These are phyloP conservation scores for Gymnodraco acuticeps DNA, from an alignment of 2,797 vertebrate genomes.

Conservation along the genomic window DNA sequence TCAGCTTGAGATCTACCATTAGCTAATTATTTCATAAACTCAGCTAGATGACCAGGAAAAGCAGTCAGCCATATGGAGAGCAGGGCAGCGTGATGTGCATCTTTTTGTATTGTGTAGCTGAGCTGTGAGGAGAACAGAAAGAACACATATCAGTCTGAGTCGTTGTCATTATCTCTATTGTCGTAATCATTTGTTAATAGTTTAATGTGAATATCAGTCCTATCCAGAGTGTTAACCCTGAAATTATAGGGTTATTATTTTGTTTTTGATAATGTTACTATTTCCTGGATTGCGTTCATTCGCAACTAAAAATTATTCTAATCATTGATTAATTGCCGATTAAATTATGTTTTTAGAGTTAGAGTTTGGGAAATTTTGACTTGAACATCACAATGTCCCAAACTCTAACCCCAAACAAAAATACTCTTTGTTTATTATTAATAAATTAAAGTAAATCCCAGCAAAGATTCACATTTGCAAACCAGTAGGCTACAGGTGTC, in stretches of 20 bases:
- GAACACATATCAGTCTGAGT: constrained; percentile 28
- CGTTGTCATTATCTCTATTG: constrained; percentile 18
- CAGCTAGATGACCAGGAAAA: constrained; percentile 72
- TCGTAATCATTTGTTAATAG: neutral
- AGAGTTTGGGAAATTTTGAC: too few relatives aligned
- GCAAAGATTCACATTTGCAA: neutral
- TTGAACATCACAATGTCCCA: too few relatives aligned
- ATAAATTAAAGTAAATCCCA: neutral
- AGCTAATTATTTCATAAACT: constrained; percentile 84
- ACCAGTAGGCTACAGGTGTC: too few relatives aligned
- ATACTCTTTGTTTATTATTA: too few relatives aligned
- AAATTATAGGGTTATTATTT: neutral
- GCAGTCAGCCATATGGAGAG: constrained; percentile 55
- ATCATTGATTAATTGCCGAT: neutral
- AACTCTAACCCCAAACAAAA: too few relatives aligned
- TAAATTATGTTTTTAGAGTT: too few relatives aligned
- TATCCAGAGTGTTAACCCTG: neutral
- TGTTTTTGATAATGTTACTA: neutral
- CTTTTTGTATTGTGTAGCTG: constrained; percentile 16
- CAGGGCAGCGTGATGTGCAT: constrained; percentile 46
- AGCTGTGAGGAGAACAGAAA: constrained; percentile 9
- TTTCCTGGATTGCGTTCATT: neutral
- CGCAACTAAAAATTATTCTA: neutral
- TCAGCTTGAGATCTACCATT: constrained; percentile 73
- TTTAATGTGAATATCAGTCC: too few relatives aligned